A percentile compares a stretch with the other conserved stretches of the same genome.
These are phyloP conservation scores for Lophius piscatorius DNA, from an alignment of 2,113 vertebrate genomes.

Conservation along the genomic window DNA sequence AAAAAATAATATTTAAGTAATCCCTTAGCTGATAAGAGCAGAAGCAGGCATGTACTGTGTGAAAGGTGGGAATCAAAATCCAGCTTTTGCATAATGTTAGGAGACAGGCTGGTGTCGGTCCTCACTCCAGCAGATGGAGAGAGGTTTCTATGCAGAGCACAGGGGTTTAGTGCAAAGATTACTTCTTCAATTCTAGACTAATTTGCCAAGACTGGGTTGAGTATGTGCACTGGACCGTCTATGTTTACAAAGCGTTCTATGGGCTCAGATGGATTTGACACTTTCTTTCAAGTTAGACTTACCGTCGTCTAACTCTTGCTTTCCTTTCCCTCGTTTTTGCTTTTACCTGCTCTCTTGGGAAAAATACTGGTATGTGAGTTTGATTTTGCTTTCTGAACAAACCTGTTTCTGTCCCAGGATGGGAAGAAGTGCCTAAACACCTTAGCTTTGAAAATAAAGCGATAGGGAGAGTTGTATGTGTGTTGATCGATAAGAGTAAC, in stretches of 20 bases:
- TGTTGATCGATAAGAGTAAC: conserved; percentile 33
- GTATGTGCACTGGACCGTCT: conserved; percentile 51
- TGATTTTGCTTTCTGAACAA: background rate
- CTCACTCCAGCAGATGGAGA: conserved; percentile 36
- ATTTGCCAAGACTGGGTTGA: conserved; percentile 50
- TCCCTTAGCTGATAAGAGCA: conserved; percentile 1
- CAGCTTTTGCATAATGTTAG: conserved; percentile 77
- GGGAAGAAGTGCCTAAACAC: conserved; percentile 37
- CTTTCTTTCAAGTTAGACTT: conserved; percentile 6
- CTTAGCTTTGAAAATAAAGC: conserved; percentile 73
- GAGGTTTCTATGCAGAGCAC: conserved; percentile 52
- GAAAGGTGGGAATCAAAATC: conserved; percentile 42
- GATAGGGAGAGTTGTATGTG: conserved; percentile 10
- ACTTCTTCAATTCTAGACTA: conserved; percentile 40
- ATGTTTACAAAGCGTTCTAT: conserved; percentile 45
- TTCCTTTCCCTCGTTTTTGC: background rate
- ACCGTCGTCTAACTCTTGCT: background rate
- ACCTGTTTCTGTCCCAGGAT: conserved; percentile 30
- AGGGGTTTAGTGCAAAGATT: conserved; percentile 76
- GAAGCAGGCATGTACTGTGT: conserved; percentile 7
- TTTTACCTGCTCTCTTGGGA: conserved; percentile 1
- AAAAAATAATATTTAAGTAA: conserved; percentile 21
- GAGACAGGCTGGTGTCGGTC: conserved; percentile 73
- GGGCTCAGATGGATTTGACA: conserved; percentile 36
- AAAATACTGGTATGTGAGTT: conserved; percentile 20